Conservation (phyloP, 1,140 invertebrate genomes). For the Nephotettix cincticeps region DNA sequence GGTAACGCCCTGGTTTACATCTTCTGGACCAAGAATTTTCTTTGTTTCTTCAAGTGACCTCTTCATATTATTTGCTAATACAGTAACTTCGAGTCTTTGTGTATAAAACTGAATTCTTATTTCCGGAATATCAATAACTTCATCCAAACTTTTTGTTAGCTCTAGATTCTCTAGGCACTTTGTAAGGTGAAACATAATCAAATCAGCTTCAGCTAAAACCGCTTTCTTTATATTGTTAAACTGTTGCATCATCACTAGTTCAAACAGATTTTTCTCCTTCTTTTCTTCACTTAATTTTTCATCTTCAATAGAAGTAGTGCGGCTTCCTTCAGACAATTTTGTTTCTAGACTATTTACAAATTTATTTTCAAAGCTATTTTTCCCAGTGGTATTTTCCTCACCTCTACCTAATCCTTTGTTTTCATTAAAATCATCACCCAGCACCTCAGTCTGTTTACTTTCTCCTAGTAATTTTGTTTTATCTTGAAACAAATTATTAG, state of each 20-base stretch:
- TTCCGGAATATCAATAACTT: background rate
- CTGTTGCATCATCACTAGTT: background rate
- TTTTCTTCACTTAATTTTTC: background rate
- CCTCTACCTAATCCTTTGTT: no score
- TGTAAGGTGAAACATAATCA: background rate
- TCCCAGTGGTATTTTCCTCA: no score
- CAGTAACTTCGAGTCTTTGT: background rate
- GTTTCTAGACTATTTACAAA: no score
- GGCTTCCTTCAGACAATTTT: no score
- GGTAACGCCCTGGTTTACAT: background rate
- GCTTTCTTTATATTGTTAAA: background rate
- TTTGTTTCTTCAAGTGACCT: background rate
- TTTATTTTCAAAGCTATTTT: no score
- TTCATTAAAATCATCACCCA: no score
- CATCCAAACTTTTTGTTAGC: constrained; percentile 1
- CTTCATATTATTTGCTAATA: background rate
- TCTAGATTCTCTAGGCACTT: constrained; percentile 5
- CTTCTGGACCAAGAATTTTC: background rate
- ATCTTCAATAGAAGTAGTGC: no score
- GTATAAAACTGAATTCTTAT: background rate
- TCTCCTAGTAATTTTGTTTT: no score
- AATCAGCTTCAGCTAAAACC: background rate
- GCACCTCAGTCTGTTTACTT: no score
- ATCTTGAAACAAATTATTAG: no score
- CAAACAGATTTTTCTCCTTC: background rate